Percentiles rank a stretch among this genome's conserved stretches.
Conservation (phyloP, 2,888 invertebrate genomes). For the Lutraria lutraria region DNA sequence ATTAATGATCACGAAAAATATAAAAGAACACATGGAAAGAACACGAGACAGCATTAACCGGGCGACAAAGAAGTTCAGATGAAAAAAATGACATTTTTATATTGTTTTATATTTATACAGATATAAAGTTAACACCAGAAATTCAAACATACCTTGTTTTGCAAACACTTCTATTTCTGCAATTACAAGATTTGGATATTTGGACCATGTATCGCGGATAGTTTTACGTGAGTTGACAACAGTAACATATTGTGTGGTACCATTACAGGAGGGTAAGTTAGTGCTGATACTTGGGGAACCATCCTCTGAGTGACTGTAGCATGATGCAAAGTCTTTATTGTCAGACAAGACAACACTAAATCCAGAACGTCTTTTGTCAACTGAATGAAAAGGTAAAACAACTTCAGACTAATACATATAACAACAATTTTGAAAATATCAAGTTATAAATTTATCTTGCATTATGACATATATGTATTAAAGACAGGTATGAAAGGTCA, state of each 20-base stretch:
- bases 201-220: slow-evolving; percentile 29
- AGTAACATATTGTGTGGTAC: slow-evolving; percentile 40
- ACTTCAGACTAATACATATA: no score
- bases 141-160: slow-evolving; percentile 45
- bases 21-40: no score
- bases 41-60: no score
- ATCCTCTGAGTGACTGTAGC: background rate
- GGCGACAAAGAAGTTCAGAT: no score
- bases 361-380: slow-evolving; percentile 49
- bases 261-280: slow-evolving; percentile 40
- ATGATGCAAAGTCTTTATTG: slow-evolving; percentile 14
- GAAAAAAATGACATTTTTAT: no score
- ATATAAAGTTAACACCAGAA: no score
- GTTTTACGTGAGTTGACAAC: slow-evolving; percentile 44
- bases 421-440: no score
- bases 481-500: no score
- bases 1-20: no score
- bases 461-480: no score
- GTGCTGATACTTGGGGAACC: background rate
- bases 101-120: no score
- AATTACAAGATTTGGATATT: slow-evolving; percentile 52
- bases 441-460: no score
- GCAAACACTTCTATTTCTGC: slow-evolving; percentile 52
- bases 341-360: slow-evolving; percentile 41
- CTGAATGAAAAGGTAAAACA: background rate